Conservation (phyloP, 2,113 vertebrate species). For the Ia io region DNA sequence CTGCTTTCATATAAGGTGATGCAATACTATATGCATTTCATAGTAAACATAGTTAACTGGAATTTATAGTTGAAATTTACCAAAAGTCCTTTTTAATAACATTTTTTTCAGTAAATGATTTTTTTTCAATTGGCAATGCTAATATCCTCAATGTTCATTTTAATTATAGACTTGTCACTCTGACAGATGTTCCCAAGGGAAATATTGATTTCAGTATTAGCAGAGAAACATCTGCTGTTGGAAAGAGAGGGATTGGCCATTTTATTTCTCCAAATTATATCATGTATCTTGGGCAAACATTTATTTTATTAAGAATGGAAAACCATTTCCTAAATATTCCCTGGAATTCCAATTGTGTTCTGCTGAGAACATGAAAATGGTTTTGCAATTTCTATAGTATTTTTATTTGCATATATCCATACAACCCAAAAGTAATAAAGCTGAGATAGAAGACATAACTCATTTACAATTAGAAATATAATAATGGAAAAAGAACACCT, state of each 20-base stretch:
- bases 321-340: slow-evolving; percentile 1
- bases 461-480: slow-evolving; percentile 35
- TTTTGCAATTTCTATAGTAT: background rate
- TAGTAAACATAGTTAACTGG: background rate
- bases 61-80: slow-evolving; percentile 22
- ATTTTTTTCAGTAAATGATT: background rate
- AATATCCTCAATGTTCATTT: slow-evolving; percentile 41
- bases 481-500: background rate
- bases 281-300: background rate
- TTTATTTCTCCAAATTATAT: slow-evolving; percentile 33
- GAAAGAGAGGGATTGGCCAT: background rate
- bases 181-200: slow-evolving; percentile 54
- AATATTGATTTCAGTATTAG: slow-evolving; percentile 56
- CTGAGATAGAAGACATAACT: background rate
- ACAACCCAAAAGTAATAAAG: background rate
- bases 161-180: slow-evolving; percentile 7
- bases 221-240: slow-evolving; percentile 48
- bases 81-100: background rate
- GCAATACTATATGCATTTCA: background rate
- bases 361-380: background rate
- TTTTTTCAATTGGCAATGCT: slow-evolving; percentile 30
- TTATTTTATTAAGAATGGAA: background rate
- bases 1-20: background rate
- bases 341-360: background rate
- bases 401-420: background rate